Evolutionary conservation across 2,797 vertebrate genomes (phyloP).

Genomic region (Tenualosa ilisha): DNA sequence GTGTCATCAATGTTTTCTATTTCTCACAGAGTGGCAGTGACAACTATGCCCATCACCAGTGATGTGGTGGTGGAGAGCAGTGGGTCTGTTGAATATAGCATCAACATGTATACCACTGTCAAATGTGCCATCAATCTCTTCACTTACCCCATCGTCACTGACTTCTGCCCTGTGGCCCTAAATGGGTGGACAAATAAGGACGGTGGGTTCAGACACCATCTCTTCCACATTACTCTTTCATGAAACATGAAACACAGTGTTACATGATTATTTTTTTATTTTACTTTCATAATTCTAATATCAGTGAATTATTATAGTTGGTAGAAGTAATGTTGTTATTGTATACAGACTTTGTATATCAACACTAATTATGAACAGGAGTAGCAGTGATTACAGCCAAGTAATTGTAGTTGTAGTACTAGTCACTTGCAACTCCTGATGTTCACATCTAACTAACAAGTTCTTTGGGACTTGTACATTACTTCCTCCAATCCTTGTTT

Average conservation of each 20-base stretch:
- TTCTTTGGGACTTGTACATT: background rate
- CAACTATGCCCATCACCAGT: constrained; percentile 44
- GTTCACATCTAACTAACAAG: background rate
- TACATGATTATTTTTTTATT: too few species aligned
- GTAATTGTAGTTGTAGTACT: background rate
- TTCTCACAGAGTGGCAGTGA: constrained; percentile 55
- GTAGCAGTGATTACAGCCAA: background rate
- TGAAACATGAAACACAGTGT: background rate
- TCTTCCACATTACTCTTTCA: background rate
- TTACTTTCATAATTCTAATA: background rate
- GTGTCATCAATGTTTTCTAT: background rate
- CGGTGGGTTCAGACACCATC: constrained; percentile 31
- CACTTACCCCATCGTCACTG: constrained; percentile 69
- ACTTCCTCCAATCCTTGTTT: background rate
- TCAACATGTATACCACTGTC: constrained; percentile 61
- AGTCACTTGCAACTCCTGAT: background rate
- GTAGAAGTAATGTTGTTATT: background rate
- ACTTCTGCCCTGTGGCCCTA: constrained; percentile 67
- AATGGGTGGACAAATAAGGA: constrained; percentile 62
- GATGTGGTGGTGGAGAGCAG: constrained; percentile 64
- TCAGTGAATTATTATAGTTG: background rate
- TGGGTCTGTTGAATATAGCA: constrained; percentile 57
- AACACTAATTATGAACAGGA: background rate
- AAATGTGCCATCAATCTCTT: constrained; percentile 73
- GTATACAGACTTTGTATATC: too few species aligned